A percentile compares a stretch with the other conserved stretches of the same genome.
These are phyloP conservation scores for Seriola rivoliana DNA, from an alignment of 2,113 vertebrate genomes.

Conservation along the genomic window DNA sequence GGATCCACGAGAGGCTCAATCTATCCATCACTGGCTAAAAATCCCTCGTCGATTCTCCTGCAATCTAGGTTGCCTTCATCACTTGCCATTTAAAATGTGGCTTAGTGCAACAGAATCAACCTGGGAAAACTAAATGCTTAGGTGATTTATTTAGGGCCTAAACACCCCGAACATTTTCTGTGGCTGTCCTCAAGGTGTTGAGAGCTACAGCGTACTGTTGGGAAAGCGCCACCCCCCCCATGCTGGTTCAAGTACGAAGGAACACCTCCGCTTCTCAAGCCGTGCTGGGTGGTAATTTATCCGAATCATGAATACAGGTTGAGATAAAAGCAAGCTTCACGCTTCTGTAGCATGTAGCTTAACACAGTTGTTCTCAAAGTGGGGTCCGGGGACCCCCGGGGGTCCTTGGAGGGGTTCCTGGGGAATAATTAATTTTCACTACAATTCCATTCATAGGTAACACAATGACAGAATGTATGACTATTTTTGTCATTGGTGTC, in stretches of 20 bases:
- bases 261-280: background rate
- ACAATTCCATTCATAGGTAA: too few relatives aligned
- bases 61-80: background rate
- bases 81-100: conserved; percentile 4
- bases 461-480: too few relatives aligned
- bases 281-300: background rate
- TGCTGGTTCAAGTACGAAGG: too few relatives aligned
- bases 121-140: background rate
- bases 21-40: conserved; percentile 3
- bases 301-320: background rate
- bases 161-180: conserved; percentile 37
- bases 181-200: conserved; percentile 26
- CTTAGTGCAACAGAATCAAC: background rate
- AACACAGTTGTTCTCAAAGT: too few relatives aligned
- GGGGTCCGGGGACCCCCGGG: too few relatives aligned
- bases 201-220: background rate
- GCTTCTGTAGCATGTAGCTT: too few relatives aligned
- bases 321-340: too few relatives aligned
- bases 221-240: background rate
- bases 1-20: background rate
- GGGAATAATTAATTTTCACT: too few relatives aligned
- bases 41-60: background rate
- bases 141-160: conserved; percentile 39
- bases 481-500: too few relatives aligned
- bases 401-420: too few relatives aligned